Base-by-base conservation (phyloP, 1,140 invertebrate species). In the Bombus pyrosoma region DNA sequence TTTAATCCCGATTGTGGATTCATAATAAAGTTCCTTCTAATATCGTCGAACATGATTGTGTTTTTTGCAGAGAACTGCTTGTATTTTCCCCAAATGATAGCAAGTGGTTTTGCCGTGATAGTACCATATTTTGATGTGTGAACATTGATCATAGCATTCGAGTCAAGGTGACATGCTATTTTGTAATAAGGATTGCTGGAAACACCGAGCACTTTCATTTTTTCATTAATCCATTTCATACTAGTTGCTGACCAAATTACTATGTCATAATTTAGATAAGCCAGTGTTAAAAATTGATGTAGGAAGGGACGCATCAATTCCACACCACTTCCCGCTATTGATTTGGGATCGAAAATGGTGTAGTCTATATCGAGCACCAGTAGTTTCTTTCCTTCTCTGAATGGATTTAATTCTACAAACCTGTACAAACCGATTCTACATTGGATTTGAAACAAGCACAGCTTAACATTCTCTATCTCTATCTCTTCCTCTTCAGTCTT, bases 211-310 rank as follows among this genome's bases (percentile, higher is more conserved):
- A 99, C 94, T 80, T 97, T 97, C 98, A 99, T 99, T 95, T 99
- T 99, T 90, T 99, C 98, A 91, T 99, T 98, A 74, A 99, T 99
- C 98, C 98, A 99, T 91, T 98, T 99, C 98, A 99, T 99, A 86
- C 97, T 98, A 2, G 99, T 99, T 1, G 99, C 99, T 62, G 99
- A 99, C 98, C 98, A 98, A 87, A 98, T 98, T 0, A 98, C 98
- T 89, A 98, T 98, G 91, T 98, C 98, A 90, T 98, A 98, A 93
- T 98, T 94, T 92, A 97, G 96, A 94, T 99, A 99, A 9, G 98
- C 98, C n/a, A 97, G 96, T 15, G 97, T 97, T 2, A 99, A 95
- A 94, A 99, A 99, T 95, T 99, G 98, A 93, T 99, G 99, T 57
- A 99, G 96, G 94, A 97, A 99, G 1, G 99, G 99, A 82, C 99